A percentile compares a stretch with the other conserved stretches of the same genome.
Evolutionary conservation across 2,113 vertebrate species (phyloP).

Genomic region (Mormyrus iriodes): DNA sequence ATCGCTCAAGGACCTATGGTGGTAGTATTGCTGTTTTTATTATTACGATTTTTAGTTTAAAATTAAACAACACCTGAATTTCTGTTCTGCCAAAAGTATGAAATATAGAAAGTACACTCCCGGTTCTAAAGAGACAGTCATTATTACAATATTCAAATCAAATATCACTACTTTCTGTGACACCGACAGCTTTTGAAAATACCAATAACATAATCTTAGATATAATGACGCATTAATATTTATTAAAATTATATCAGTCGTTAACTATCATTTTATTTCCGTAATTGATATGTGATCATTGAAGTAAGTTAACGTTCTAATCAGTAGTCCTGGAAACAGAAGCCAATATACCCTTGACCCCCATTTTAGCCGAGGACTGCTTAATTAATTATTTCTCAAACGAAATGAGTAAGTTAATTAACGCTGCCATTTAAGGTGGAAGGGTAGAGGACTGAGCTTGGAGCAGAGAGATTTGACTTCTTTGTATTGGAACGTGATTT

Average conservation of each 20-base stretch:
- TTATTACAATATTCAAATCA: neutral
- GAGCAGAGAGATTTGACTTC: neutral
- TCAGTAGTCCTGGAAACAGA: neutral
- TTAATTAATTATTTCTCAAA: constrained; percentile 9
- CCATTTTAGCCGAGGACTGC: neutral
- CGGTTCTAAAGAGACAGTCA: neutral
- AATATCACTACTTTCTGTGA: neutral
- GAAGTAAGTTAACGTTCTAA: neutral
- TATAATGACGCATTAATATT: neutral
- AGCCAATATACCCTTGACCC: neutral
- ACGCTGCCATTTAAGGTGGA: neutral
- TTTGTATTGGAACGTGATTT: neutral
- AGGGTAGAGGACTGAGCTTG: neutral
- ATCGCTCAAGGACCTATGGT: neutral
- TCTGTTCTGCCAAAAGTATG: neutral
- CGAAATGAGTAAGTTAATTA: neutral
- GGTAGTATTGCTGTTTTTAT: neutral
- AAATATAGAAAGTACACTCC: neutral
- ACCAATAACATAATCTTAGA: neutral
- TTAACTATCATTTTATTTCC: neutral
- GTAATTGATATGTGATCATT: neutral
- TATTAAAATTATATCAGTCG: neutral
- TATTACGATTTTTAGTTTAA: neutral
- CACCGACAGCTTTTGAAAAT: neutral
- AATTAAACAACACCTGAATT: neutral